Evolutionary conservation across 2,888 invertebrate genomes (phyloP), one percentile per base, ranked within the genome.

Genomic region (Phyllotreta cruciferae): DNA sequence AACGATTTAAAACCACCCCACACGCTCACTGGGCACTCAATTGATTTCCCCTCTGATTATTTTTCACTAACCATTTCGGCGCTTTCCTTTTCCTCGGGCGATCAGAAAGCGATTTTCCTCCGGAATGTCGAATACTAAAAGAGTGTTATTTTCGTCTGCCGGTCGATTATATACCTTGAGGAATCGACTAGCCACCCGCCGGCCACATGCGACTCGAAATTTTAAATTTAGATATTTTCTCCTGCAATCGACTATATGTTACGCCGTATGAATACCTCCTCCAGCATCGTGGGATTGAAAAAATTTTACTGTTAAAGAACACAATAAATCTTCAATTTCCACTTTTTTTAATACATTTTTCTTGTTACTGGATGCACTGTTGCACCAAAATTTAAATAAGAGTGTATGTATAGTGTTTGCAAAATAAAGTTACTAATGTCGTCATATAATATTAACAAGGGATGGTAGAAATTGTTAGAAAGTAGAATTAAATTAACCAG

Each of bases 121-220:
- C 64, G 63, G 66, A 66, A 62, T 61, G 66, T 53, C 35, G 60
- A 24, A 52, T 55, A 57, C 38, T 60, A 56, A 62, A 66, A 66
- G 66, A 69, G 66, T 67, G 64, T 63, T 65, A 63, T 63, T 65
- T 63, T 58, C 49, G 65, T 54, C 38, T 57, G 38, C 13, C 63
- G 65, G 62, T 63, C 65, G 66, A 65, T 61, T 69, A 69, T 67
- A 69, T 67, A 69, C 66, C 66, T 67, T 60, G 65, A 67, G 58
- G 63, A 64, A 58, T 65, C 50, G 24, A 24, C 24, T 60, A 37
- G 49, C 52, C 56, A 44, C 36, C 45, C 67, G 60, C 64, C 65
- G 56, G 66, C 66, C 54, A 63, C 58, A 65, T 60, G 56, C 52
- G 56, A 57, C 58, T 11, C 36, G 37, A 63, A 64, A 60, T 61